A percentile compares a stretch with the other conserved stretches of the same genome.
Conservation (phyloP, 2,888 invertebrate genomes). For the Hanleya hanleyi region DNA sequence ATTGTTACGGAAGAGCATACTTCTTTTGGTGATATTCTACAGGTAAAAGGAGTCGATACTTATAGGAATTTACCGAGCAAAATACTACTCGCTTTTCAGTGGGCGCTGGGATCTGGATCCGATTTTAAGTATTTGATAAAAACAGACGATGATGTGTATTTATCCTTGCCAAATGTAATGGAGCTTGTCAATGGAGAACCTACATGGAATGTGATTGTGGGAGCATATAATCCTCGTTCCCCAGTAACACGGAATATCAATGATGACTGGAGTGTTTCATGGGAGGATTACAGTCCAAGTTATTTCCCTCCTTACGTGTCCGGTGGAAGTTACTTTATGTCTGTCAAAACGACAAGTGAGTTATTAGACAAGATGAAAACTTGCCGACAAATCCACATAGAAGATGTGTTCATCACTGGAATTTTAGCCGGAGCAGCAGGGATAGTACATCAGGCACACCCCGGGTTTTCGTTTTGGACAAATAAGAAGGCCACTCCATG, state of each 20-base stretch:
- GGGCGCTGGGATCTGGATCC: slow-evolving; percentile 24
- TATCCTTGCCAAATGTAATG: slow-evolving; percentile 40
- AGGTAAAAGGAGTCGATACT: slow-evolving; percentile 35
- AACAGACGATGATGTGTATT: slow-evolving; percentile 46
- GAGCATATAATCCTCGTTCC: slow-evolving; percentile 38
- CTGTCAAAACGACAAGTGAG: slow-evolving; percentile 19
- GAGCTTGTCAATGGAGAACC: slow-evolving; percentile 12
- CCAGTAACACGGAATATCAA: slow-evolving; percentile 36
- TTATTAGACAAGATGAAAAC: slow-evolving; percentile 17
- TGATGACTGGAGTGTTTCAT: slow-evolving; percentile 43
- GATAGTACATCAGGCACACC: slow-evolving; percentile 32
- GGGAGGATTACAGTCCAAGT: slow-evolving; percentile 26
- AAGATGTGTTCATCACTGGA: slow-evolving; percentile 47
- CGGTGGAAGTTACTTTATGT: slow-evolving; percentile 45
- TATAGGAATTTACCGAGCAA: slow-evolving; percentile 43
- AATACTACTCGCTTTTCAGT: slow-evolving; percentile 35
- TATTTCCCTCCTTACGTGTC: slow-evolving; percentile 40
- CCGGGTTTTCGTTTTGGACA: slow-evolving; percentile 42
- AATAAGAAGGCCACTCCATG: slow-evolving; percentile 35
- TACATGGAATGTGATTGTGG: slow-evolving; percentile 27
- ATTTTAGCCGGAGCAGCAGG: slow-evolving; percentile 36
- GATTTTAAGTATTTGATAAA: slow-evolving; percentile 40
- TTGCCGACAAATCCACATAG: slow-evolving; percentile 34
- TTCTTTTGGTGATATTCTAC: slow-evolving; percentile 40
- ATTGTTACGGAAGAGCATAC: slow-evolving; percentile 32